Conservation (phyloP, 2,113 vertebrate genomes). For the Micronycteris hirsuta region DNA sequence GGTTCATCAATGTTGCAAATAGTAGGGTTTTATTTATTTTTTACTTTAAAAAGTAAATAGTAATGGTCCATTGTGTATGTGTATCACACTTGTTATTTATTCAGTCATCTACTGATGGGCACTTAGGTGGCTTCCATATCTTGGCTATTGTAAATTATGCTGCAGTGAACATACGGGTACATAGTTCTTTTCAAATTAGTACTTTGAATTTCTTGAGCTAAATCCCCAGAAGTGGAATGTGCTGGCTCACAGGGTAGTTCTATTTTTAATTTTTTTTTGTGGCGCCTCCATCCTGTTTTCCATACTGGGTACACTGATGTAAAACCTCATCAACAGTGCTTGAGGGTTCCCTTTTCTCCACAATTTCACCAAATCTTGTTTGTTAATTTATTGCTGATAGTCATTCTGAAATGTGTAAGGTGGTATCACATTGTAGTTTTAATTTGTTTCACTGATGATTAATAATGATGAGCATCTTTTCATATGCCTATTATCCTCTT, state of each 20-base stretch:
- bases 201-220: not conserved
- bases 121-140: not conserved
- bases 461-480: not conserved
- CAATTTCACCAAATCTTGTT: not conserved
- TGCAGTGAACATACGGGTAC: not conserved
- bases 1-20: not conserved
- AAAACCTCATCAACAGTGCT: not conserved
- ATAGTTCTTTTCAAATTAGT: not conserved
- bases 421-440: not conserved
- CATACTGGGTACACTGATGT: not conserved
- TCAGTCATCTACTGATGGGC: not conserved
- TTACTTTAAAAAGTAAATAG: too few relatives aligned
- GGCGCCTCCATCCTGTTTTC: not conserved
- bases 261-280: not conserved
- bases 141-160: not conserved
- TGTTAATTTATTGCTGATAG: not conserved
- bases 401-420: not conserved
- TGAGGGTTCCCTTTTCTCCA: not conserved
- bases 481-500: not conserved
- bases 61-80: not conserved
- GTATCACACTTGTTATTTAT: not conserved
- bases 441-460: not conserved
- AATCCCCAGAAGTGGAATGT: not conserved
- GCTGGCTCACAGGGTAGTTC: not conserved
- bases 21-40: not conserved